Evolutionary conservation across 2,113 vertebrate species (phyloP).

Genomic region (Clarias gariepinus): DNA sequence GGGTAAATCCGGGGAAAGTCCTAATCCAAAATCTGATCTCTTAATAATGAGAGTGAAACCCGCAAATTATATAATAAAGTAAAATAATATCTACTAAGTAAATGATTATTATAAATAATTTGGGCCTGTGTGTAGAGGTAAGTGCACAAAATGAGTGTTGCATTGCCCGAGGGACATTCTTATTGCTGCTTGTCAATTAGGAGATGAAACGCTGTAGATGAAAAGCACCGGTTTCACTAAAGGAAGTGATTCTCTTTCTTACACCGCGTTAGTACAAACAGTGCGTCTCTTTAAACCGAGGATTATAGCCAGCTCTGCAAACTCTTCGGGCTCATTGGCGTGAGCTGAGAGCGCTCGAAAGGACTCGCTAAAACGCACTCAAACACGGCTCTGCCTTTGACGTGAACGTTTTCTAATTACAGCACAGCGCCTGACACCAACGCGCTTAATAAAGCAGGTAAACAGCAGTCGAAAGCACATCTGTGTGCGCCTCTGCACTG

Average conservation of each 20-base stretch:
- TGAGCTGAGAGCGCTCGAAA: conserved; percentile 60
- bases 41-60: neutral
- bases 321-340: conserved; percentile 69
- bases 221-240: conserved; percentile 61
- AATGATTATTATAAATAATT: neutral
- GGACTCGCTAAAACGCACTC: conserved; percentile 74
- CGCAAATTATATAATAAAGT: neutral
- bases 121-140: neutral
- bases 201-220: conserved; percentile 55
- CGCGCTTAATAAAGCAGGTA: conserved; percentile 74
- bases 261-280: conserved; percentile 60
- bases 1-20: conserved; percentile 45
- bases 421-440: conserved; percentile 67
- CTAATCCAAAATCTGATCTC: conserved; percentile 55
- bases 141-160: neutral
- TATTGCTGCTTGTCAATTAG: conserved; percentile 57
- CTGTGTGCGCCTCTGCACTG: conserved; percentile 53
- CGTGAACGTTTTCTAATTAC: conserved; percentile 63
- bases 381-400: conserved; percentile 71
- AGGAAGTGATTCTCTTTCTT: conserved; percentile 66
- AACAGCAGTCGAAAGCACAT: conserved; percentile 65
- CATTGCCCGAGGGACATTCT: neutral
- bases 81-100: neutral
- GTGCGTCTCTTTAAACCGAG: conserved; percentile 66
- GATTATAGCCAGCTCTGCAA: conserved; percentile 79